Base-by-base conservation (phyloP, 2,113 vertebrate genomes). In the Oceanodroma tethys region DNA sequence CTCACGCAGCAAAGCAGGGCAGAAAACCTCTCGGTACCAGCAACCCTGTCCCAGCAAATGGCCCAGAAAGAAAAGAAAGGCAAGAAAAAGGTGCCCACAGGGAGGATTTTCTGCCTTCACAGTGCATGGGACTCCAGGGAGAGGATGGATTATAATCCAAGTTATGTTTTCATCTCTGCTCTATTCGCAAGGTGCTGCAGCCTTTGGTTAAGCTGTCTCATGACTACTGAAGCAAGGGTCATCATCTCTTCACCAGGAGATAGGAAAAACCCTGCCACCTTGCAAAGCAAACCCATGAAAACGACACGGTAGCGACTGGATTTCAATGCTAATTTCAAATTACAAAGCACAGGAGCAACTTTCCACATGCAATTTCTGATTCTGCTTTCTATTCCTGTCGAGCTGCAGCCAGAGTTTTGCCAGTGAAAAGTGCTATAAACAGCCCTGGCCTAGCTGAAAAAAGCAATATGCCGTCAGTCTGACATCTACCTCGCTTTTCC, bases 401-500 rank as follows among this genome's bases (percentile, higher is more conserved):
- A 93, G 94, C 86, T 84, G 84, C 87, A 97, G 95, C 96, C 96
- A 97, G 96, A 93, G 97, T 97, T 98, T 98, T 97, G 98, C 98
- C 98, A 98, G 98, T 97, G 96, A 95, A 98, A 98, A 98, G 98
- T 97, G 98, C 98, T 98, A 98, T 98, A 98, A 98, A 98, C 98
- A 98, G 98, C 98, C 98, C 97, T 91, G 98, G 97, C 97, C 97
- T 97, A 87, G 72, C 97, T 98, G 98, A 98, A 98, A 98, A 98
- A 98, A 98, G 98, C 98, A 98, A 98, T 98, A 98, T 98, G 98
- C 98, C 98, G 96, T 98, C 98, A 98, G 98, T 98, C 98, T 98
- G 98, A 98, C 98, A 98, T 98, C 98, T 98, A 98, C 98, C 96
- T 98, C 98, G 98, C 98, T 98, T 98, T 99, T 99, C 99, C 99